Conservation (phyloP, 2,888 invertebrate genomes). For the Schrankia costaestrigalis region DNA sequence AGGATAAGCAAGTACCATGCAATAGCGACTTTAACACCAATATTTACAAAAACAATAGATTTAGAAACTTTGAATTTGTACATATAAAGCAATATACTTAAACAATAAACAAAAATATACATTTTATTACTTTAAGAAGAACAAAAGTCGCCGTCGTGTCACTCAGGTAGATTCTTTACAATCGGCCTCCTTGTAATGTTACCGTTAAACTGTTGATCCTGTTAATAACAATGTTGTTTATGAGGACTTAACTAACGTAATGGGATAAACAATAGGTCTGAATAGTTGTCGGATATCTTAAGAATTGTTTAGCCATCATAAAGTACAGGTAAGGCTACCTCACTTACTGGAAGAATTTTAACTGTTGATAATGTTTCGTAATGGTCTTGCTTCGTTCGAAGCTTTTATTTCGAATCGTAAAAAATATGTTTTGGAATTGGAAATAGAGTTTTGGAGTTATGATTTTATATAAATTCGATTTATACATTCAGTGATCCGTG, state of each 20-base stretch:
- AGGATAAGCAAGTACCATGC: no score
- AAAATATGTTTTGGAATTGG: no score
- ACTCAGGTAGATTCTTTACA: conserved; percentile 57
- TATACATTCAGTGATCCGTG: no score
- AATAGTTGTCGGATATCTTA: conserved; percentile 39
- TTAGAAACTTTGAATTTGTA: no score
- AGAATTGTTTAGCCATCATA: conserved; percentile 55
- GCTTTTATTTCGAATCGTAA: no score
- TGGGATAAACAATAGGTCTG: conserved; percentile 61
- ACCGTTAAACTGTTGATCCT: conserved; percentile 72
- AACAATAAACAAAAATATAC: conserved; percentile 11
- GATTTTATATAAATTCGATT: no score
- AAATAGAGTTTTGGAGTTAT: no score
- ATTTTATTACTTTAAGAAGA: conserved; percentile 16
- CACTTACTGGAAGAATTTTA: conserved; percentile 56
- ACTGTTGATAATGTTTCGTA: background rate
- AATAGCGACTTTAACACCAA: no score
- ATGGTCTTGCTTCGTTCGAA: no score
- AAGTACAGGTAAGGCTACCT: conserved; percentile 75
- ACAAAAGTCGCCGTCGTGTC: conserved; percentile 23
- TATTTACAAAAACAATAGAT: no score
- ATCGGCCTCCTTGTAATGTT: conserved; percentile 40
- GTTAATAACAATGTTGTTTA: conserved; percentile 52
- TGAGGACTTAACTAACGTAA: conserved; percentile 65
- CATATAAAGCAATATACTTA: no score